phyloP scores from a whole-genome alignment of 2,888 invertebrate species.

The Cartodere bifasciata region DNA sequence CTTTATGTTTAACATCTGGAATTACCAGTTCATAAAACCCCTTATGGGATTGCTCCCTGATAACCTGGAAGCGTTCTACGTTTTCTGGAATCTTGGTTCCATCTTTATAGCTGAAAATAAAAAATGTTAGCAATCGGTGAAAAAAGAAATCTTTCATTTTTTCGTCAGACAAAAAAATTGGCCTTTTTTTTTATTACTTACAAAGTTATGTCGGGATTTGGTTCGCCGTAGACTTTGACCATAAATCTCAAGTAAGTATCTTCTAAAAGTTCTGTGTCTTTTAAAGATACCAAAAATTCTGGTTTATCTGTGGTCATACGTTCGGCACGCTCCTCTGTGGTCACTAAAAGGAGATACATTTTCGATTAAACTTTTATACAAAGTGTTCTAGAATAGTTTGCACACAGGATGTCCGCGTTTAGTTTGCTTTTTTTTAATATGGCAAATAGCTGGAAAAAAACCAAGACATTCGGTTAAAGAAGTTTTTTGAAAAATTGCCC shows the following conservation, averaged over 20 bases:
- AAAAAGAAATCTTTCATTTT: not conserved
- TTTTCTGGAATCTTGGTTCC: conserved; percentile 55
- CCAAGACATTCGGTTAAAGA: no score
- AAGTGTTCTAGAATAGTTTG: no score
- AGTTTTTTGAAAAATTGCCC: no score
- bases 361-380: no score
- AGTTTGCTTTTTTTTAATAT: no score
- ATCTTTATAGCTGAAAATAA: conserved; percentile 64
- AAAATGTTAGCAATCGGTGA: not conserved
- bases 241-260: conserved; percentile 79
- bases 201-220: conserved; percentile 85
- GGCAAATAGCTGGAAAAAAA: no score
- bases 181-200: conserved; percentile 51
- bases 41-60: conserved; percentile 60
- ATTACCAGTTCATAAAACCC: conserved; percentile 85
- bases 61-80: conserved; percentile 54
- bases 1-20: conserved; percentile 59
- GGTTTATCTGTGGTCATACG: conserved; percentile 63
- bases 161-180: conserved; percentile 2
- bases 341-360: conserved; percentile 50
- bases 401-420: no score
- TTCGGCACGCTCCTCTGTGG: conserved; percentile 55
- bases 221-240: conserved; percentile 78
- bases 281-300: conserved; percentile 71
- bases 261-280: conserved; percentile 77